These are phyloP conservation scores for Penelope pileata DNA, from an alignment of 2,113 vertebrate genomes.

Conservation along the genomic window DNA sequence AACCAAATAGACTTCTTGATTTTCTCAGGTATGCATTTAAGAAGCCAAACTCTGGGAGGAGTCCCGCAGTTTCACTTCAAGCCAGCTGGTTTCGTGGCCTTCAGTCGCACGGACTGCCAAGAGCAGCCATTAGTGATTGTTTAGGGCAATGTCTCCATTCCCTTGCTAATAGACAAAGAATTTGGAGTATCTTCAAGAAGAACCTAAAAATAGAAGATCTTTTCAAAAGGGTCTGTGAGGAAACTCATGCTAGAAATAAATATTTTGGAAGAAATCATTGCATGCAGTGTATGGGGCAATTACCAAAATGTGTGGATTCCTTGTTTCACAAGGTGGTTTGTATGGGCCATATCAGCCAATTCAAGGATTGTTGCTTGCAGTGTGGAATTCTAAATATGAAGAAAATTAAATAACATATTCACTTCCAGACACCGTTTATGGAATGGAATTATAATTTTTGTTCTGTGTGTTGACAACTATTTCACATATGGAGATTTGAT, in stretches of 20 bases:
- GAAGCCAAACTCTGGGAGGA: not conserved
- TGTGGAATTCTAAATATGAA: not conserved
- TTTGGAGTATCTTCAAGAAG: not conserved
- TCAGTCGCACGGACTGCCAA: fast-evolving
- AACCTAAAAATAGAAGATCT: not conserved
- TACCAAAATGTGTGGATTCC: not conserved
- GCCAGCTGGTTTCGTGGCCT: not conserved
- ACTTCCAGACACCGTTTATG: not conserved
- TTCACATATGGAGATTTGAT: slow-evolving; percentile 9
- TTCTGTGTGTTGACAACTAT: not conserved
- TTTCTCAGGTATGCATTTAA: not conserved
- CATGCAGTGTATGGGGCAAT: not conserved
- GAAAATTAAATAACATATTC: not conserved
- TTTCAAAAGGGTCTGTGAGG: not conserved
- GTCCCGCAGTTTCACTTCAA: not conserved
- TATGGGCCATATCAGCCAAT: not conserved
- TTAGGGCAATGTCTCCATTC: not conserved
- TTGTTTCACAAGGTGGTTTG: not conserved
- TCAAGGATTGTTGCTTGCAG: not conserved
- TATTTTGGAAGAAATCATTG: not conserved
- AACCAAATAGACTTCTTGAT: not conserved
- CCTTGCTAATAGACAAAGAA: not conserved
- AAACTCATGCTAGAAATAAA: not conserved
- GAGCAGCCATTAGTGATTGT: not conserved
- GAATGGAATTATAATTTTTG: not conserved